Evolutionary conservation across 2,888 invertebrate genomes (phyloP).

Genomic region (Pardosa pseudoannulata): DNA sequence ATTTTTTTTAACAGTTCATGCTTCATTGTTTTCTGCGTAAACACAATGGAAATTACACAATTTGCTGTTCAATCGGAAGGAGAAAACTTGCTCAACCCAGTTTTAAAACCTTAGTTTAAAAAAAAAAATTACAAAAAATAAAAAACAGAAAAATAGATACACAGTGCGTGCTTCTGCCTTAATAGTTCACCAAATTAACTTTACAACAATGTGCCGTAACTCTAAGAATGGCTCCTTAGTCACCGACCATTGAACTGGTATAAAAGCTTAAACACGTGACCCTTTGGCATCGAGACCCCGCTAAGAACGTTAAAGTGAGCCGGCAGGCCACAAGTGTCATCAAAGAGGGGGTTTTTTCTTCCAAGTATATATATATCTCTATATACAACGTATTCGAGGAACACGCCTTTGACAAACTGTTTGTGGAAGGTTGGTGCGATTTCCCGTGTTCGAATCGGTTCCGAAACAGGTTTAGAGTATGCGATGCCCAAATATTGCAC

Average conservation of each 20-base stretch:
- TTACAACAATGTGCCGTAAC: slow-evolving; percentile 38
- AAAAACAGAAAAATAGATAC: too few species aligned
- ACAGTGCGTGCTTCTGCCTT: slow-evolving; percentile 23
- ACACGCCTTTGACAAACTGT: slow-evolving; percentile 69
- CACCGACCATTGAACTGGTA: slow-evolving; percentile 65
- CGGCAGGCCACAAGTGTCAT: slow-evolving; percentile 17
- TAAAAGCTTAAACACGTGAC: slow-evolving; percentile 64
- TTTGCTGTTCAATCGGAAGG: too few species aligned
- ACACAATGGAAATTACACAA: too few species aligned
- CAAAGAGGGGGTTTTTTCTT: slow-evolving; percentile 8
- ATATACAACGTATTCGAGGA: not conserved
- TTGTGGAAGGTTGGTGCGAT: slow-evolving; percentile 56
- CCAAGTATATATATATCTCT: not conserved
- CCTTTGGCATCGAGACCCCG: slow-evolving; percentile 19
- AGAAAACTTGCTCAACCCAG: too few species aligned
- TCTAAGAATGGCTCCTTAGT: slow-evolving; percentile 40
- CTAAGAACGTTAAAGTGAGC: slow-evolving; percentile 35
- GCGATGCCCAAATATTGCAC: slow-evolving; percentile 47
- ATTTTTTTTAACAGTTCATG: not conserved
- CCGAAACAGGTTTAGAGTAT: slow-evolving; percentile 48
- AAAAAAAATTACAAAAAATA: too few species aligned
- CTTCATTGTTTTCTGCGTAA: too few species aligned
- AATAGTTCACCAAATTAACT: slow-evolving; percentile 47
- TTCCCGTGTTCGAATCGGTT: slow-evolving; percentile 56
- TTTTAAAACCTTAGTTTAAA: too few species aligned